Percentiles rank a stretch among this genome's conserved stretches.
Evolutionary conservation across 1,140 invertebrate genomes (phyloP).

Genomic region (Hyphantria cunea): DNA sequence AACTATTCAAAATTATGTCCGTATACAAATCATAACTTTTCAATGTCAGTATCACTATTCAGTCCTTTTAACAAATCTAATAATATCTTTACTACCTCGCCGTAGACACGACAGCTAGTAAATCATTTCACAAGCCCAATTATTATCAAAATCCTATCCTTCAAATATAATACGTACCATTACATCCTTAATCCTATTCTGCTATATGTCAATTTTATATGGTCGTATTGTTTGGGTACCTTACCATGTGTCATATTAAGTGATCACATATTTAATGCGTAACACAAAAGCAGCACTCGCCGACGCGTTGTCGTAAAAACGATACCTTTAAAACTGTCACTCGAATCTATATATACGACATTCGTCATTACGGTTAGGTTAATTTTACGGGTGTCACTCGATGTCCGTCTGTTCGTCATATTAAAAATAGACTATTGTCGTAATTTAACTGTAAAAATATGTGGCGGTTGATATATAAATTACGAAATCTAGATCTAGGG

Average conservation of each 20-base stretch:
- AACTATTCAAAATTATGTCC: conserved; percentile 29
- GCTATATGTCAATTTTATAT: conserved; percentile 69
- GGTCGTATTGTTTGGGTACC: conserved; percentile 60
- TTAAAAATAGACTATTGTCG: conserved; percentile 28
- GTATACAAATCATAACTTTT: conserved; percentile 47
- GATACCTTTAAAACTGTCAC: conserved; percentile 72
- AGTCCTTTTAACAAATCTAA: conserved; percentile 40
- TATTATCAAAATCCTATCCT: conserved; percentile 64
- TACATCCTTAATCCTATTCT: conserved; percentile 69
- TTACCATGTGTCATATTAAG: conserved; percentile 70
- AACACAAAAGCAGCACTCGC: conserved; percentile 20
- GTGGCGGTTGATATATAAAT: conserved; percentile 1
- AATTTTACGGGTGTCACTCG: conserved; percentile 53
- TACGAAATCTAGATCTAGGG: too few species aligned
- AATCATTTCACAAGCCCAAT: conserved; percentile 72
- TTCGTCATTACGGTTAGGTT: conserved; percentile 64
- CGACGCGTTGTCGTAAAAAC: conserved; percentile 63
- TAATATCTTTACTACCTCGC: conserved; percentile 36
- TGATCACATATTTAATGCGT: conserved; percentile 61
- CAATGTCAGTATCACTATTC: conserved; percentile 34
- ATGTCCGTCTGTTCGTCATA: conserved; percentile 3
- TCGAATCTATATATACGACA: conserved; percentile 69
- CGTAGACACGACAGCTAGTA: conserved; percentile 52
- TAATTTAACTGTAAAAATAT: conserved; percentile 15
- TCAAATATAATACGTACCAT: conserved; percentile 55